Percentiles rank a stretch among this genome's conserved stretches.
These are phyloP conservation scores for Leuciscus idus DNA, from an alignment of 2,113 vertebrate species.

Conservation along the genomic window DNA sequence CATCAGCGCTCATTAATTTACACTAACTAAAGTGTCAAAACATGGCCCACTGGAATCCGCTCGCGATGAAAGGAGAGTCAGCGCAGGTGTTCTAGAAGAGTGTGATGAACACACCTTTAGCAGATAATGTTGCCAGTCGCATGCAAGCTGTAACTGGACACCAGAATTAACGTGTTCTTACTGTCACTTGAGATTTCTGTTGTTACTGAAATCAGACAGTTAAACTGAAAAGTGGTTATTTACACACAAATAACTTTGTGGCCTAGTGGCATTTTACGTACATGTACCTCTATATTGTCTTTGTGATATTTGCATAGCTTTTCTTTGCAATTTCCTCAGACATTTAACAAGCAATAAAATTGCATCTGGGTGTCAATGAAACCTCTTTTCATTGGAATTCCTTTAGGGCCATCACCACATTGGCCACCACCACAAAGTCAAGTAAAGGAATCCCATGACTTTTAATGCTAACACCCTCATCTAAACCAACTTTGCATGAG, in stretches of 20 bases:
- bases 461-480: constrained; percentile 21
- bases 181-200: constrained; percentile 25
- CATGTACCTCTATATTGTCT: neutral
- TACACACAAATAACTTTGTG: no score
- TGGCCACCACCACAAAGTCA: constrained; percentile 18
- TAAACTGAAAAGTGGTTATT: neutral
- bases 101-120: constrained; percentile 23
- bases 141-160: constrained; percentile 34
- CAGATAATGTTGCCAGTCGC: constrained; percentile 21
- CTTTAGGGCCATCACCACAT: neutral
- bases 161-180: constrained; percentile 34
- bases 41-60: constrained; percentile 73
- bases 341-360: constrained; percentile 20
- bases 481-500: constrained; percentile 74
- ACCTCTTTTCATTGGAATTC: constrained; percentile 26
- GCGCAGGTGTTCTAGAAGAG: constrained; percentile 69
- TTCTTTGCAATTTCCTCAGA: constrained; percentile 22
- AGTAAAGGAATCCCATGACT: constrained; percentile 38
- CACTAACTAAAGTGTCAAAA: constrained; percentile 81
- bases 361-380: constrained; percentile 24
- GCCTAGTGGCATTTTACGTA: neutral
- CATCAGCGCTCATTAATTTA: constrained; percentile 78
- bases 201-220: constrained; percentile 10
- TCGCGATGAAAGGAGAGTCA: constrained; percentile 71
- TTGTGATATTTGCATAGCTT: neutral